Conservation (phyloP, 2,888 invertebrate genomes). For the Athalia circularis region DNA sequence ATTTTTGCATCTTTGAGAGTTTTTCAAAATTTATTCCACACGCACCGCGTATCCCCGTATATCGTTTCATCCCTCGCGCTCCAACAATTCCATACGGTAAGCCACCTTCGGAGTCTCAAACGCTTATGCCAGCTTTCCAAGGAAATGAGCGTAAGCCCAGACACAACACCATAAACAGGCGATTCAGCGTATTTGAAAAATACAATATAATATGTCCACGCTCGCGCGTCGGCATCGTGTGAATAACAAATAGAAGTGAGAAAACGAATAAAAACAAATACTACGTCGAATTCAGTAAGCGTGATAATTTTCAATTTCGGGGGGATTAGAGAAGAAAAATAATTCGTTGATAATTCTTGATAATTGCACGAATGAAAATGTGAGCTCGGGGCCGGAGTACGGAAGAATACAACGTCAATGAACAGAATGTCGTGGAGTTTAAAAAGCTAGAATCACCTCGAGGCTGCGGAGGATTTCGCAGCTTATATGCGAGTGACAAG, state of each 20-base stretch:
- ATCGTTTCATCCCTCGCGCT: background rate
- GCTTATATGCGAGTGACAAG: slow-evolving; percentile 33
- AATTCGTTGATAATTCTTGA: background rate
- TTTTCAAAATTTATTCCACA: slow-evolving; percentile 17
- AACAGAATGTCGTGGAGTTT: background rate
- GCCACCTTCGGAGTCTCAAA: background rate
- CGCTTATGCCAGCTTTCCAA: background rate
- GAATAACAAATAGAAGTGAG: too few relatives aligned
- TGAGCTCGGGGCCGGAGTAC: background rate
- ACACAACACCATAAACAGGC: too few relatives aligned
- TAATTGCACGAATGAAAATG: background rate
- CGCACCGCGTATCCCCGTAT: background rate
- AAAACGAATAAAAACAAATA: too few relatives aligned
- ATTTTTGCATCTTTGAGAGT: background rate
- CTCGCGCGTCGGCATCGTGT: too few relatives aligned
- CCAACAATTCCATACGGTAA: background rate
- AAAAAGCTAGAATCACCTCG: slow-evolving; percentile 26
- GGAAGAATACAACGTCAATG: background rate
- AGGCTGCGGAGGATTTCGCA: slow-evolving; percentile 7
- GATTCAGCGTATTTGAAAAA: too few relatives aligned
- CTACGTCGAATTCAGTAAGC: too few relatives aligned
- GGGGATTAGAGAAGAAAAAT: too few relatives aligned
- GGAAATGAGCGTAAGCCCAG: too few relatives aligned
- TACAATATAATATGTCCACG: too few relatives aligned
- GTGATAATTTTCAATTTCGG: background rate